phyloP scores from a whole-genome alignment of 2,113 vertebrate species.

The Hylia prasina region DNA sequence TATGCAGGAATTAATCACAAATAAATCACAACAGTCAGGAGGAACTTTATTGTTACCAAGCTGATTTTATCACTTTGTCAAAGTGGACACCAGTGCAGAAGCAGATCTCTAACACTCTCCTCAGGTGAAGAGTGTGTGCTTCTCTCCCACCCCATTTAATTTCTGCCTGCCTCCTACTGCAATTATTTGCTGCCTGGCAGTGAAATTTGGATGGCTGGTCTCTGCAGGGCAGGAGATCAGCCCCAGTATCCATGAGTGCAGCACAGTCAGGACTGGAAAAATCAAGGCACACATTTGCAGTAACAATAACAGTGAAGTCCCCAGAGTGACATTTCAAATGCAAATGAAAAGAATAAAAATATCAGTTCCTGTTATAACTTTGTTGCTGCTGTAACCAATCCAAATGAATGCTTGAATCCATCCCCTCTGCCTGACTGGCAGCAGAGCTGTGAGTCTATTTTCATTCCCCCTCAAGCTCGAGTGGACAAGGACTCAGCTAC shows the following conservation, averaged over 20 bases:
- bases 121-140: background rate
- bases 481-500: fast-evolving
- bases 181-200: background rate
- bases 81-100: background rate
- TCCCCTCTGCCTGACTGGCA: background rate
- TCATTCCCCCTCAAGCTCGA: background rate
- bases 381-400: background rate
- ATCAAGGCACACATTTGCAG: background rate
- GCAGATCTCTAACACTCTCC: fast-evolving
- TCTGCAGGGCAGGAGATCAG: background rate
- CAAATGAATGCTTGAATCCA: background rate
- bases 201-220: background rate
- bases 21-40: background rate
- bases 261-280: background rate
- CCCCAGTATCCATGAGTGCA: background rate
- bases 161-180: background rate
- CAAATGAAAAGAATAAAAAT: slow-evolving; percentile 39
- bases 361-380: background rate
- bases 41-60: background rate
- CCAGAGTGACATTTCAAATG: slow-evolving; percentile 1
- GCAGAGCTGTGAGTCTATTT: background rate
- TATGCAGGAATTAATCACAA: background rate
- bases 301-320: background rate
- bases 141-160: background rate
- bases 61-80: background rate